phyloP scores from a whole-genome alignment of 2,888 invertebrate genomes.

The Tipula unca region DNA sequence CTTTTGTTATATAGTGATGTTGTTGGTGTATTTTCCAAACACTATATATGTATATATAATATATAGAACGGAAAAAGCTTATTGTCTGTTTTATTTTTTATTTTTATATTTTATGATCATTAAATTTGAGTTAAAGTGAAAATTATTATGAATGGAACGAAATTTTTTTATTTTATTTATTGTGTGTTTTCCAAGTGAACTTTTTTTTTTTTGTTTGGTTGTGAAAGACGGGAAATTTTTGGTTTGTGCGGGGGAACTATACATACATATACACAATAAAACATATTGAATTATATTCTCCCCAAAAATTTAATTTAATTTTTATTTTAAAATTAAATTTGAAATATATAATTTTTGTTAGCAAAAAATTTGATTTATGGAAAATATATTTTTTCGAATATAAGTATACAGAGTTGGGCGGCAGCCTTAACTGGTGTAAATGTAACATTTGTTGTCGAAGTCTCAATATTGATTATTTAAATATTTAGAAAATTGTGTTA shows the following conservation, averaged over 20 bases:
- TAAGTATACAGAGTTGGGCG: not conserved
- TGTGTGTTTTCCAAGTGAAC: not conserved
- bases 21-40: not conserved
- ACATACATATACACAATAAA: not conserved
- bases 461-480: too few relatives aligned
- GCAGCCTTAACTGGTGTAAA: not conserved
- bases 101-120: constrained; percentile 16
- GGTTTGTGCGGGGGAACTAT: not conserved
- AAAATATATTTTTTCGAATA: not conserved
- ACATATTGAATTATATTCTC: not conserved
- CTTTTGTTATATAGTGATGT: not conserved
- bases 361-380: not conserved
- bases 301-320: not conserved
- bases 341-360: not conserved
- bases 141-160: not conserved
- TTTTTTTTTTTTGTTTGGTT: not conserved
- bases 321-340: not conserved
- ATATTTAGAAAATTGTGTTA: too few relatives aligned
- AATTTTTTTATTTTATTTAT: not conserved
- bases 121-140: constrained; percentile 18
- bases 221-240: not conserved
- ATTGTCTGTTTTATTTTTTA: not conserved
- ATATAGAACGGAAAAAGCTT: not conserved
- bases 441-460: not conserved
- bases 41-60: too few relatives aligned